Conservation (phyloP, 2,888 invertebrate species). For the Lepidochrysops patricia region DNA sequence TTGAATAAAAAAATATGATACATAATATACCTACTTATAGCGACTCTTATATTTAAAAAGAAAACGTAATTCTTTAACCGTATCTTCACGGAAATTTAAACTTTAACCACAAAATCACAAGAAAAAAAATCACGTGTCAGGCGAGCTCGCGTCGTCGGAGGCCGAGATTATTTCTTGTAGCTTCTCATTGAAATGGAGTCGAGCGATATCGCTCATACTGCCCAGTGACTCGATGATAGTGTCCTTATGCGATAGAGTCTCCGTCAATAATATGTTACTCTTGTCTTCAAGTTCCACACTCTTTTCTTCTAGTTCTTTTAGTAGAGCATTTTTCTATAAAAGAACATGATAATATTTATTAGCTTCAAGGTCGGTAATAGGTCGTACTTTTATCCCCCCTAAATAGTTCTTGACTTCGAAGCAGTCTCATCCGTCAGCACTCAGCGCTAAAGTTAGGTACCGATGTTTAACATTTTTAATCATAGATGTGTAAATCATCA, state of each 20-base stretch:
- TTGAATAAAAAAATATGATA: not conserved
- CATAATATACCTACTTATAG: not conserved
- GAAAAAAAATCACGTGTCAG: not conserved
- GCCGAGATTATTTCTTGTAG: not conserved
- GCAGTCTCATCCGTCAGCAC: too few relatives aligned
- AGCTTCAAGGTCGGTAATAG: too few relatives aligned
- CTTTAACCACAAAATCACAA: too few relatives aligned
- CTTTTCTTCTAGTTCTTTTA: constrained; percentile 28
- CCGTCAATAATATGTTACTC: constrained; percentile 26
- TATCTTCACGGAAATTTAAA: too few relatives aligned
- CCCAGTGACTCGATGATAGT: constrained; percentile 24
- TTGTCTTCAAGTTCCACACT: constrained; percentile 31
- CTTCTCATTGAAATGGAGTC: constrained; percentile 26
- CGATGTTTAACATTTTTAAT: too few relatives aligned
- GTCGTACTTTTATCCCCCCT: too few relatives aligned
- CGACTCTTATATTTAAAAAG: too few relatives aligned
- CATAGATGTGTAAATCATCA: too few relatives aligned
- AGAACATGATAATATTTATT: not conserved
- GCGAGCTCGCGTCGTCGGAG: not conserved
- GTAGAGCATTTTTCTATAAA: constrained; percentile 17
- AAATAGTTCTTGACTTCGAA: too few relatives aligned
- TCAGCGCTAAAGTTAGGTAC: too few relatives aligned
- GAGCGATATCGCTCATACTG: constrained; percentile 24
- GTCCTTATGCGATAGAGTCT: constrained; percentile 20
- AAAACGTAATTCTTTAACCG: too few relatives aligned